Conservation (phyloP, 2,888 invertebrate species). For the Oxyteleia sp. region DNA sequence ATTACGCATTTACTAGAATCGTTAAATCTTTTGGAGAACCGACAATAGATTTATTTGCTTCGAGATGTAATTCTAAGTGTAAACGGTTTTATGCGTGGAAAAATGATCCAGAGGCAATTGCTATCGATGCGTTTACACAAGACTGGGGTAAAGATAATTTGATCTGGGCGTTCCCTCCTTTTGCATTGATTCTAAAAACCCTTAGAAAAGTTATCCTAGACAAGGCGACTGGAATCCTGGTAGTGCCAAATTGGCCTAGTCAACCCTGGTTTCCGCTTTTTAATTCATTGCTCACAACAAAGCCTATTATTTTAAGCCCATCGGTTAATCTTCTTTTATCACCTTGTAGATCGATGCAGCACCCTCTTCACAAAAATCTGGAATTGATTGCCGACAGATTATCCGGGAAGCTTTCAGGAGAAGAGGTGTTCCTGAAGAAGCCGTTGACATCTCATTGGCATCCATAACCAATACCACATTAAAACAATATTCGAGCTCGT, state of each 20-base stretch:
- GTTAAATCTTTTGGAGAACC: neutral
- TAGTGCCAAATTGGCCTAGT: conserved; percentile 40
- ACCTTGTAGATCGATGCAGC: conserved; percentile 37
- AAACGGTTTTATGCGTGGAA: neutral
- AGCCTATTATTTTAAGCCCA: conserved; percentile 30
- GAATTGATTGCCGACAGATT: conserved; percentile 56
- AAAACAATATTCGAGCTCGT: conserved; percentile 70
- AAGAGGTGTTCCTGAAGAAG: conserved; percentile 24
- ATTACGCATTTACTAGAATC: conserved; percentile 34
- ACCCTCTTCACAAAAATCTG: conserved; percentile 38
- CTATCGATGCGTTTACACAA: conserved; percentile 63
- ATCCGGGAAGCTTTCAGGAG: conserved; percentile 15
- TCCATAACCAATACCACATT: conserved; percentile 69
- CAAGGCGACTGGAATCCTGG: conserved; percentile 23
- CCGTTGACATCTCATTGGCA: conserved; percentile 64
- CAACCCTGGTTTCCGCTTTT: conserved; percentile 25
- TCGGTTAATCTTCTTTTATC: conserved; percentile 38
- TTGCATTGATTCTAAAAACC: neutral
- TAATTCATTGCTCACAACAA: neutral
- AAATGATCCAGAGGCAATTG: conserved; percentile 44
- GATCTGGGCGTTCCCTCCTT: conserved; percentile 50
- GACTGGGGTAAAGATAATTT: conserved; percentile 37
- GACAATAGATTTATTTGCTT: neutral
- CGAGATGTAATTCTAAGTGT: conserved; percentile 11
- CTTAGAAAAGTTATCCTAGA: conserved; percentile 42